phyloP scores from a whole-genome alignment of 2,797 vertebrate genomes.

The Cyprinella venusta region DNA sequence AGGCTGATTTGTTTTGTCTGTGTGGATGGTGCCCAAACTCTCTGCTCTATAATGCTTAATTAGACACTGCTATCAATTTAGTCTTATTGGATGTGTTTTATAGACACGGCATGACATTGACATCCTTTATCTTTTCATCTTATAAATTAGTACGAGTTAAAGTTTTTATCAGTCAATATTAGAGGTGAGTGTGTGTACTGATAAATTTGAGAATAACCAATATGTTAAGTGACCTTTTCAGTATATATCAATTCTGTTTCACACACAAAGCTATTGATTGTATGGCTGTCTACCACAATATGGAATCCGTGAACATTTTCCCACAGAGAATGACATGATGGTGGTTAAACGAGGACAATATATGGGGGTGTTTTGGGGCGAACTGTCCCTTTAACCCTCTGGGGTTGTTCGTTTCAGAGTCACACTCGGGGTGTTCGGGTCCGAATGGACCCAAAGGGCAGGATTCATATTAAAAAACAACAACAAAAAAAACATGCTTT shows the following conservation, averaged over 20 bases:
- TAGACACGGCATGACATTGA: slow-evolving; percentile 19
- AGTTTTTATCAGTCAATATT: too few relatives aligned
- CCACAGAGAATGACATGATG: neutral
- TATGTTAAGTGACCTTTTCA: neutral
- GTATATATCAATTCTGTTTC: neutral
- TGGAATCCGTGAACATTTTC: neutral
- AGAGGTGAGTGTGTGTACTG: neutral
- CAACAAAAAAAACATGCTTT: too few relatives aligned
- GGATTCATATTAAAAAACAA: too few relatives aligned
- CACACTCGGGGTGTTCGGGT: too few relatives aligned
- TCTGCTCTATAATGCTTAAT: slow-evolving; percentile 23
- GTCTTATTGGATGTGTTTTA: neutral
- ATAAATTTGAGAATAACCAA: neutral
- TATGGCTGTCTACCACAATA: neutral
- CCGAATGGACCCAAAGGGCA: too few relatives aligned
- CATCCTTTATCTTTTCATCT: slow-evolving; percentile 7
- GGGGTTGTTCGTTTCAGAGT: too few relatives aligned
- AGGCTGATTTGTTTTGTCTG: slow-evolving; percentile 45
- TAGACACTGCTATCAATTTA: neutral
- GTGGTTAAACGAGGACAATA: neutral
- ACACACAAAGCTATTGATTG: neutral
- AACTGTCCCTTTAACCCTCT: neutral
- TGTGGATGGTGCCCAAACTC: slow-evolving; percentile 32
- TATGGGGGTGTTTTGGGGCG: neutral
- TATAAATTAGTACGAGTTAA: too few relatives aligned